Conservation (phyloP, 92 coral and sea anemone genomes). For the Porites lobata region DNA sequence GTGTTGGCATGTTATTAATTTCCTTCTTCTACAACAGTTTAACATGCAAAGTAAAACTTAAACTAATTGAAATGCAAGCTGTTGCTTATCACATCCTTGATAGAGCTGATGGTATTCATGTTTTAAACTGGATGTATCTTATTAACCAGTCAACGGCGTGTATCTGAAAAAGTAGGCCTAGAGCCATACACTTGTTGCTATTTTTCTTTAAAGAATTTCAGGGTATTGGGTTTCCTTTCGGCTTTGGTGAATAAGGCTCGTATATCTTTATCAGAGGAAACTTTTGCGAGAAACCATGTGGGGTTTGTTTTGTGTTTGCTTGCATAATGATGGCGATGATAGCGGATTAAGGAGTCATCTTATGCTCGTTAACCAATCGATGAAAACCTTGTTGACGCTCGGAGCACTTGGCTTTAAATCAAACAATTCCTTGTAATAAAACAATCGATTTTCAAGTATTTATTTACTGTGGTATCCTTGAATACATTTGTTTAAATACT, state of each 20-base stretch:
- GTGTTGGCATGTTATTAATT: background rate
- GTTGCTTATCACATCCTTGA: background rate
- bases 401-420: too few relatives aligned
- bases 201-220: too few relatives aligned
- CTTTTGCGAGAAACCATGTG: background rate
- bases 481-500: too few relatives aligned
- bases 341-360: background rate
- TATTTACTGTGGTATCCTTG: background rate
- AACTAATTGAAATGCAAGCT: background rate
- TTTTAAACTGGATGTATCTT: background rate
- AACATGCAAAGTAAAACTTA: background rate
- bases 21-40: background rate
- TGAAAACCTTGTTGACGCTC: background rate
- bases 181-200: background rate
- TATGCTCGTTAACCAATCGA: background rate
- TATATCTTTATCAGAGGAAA: background rate
- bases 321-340: background rate
- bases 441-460: background rate
- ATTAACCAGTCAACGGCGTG: background rate
- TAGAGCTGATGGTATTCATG: background rate
- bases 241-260: background rate
- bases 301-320: background rate
- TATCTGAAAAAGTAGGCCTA: background rate
- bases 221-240: too few relatives aligned
- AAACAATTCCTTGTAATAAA: background rate